Percentiles rank a stretch among this genome's conserved stretches.
Conservation (phyloP, 2,797 vertebrate genomes). For the Molothrus aeneus region DNA sequence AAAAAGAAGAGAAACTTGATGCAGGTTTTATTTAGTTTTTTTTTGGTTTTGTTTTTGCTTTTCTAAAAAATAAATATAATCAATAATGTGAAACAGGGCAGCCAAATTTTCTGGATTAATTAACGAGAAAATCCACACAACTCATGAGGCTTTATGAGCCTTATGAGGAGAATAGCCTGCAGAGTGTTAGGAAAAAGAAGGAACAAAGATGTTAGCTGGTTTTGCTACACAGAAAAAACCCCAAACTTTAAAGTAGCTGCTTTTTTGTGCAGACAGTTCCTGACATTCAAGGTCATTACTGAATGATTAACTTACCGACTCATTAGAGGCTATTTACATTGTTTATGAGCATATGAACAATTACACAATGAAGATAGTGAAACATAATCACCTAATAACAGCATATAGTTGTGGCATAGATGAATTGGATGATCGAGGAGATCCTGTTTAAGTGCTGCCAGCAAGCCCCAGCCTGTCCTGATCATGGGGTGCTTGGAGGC, state of each 20-base stretch:
- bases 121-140: not conserved
- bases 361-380: constrained; percentile 54
- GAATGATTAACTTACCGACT: constrained; percentile 39
- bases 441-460: constrained; percentile 15
- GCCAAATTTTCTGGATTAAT: not conserved
- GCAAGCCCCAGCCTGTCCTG: not conserved
- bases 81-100: not conserved
- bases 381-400: constrained; percentile 58
- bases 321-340: constrained; percentile 51
- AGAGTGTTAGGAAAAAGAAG: not conserved
- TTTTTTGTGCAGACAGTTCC: not conserved
- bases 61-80: not conserved
- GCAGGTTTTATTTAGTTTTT: not conserved
- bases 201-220: not conserved
- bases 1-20: not conserved
- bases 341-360: constrained; percentile 56
- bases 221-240: not conserved
- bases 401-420: not conserved
- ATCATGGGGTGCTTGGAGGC: not conserved
- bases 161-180: not conserved
- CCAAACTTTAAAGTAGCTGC: not conserved
- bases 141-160: not conserved
- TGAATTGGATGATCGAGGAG: not conserved
- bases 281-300: constrained; percentile 25
- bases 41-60: not conserved